Percentiles rank a stretch among this genome's conserved stretches.
Evolutionary conservation across 2,888 invertebrate species (phyloP).

Genomic region (Lasioglossum calceatum): DNA sequence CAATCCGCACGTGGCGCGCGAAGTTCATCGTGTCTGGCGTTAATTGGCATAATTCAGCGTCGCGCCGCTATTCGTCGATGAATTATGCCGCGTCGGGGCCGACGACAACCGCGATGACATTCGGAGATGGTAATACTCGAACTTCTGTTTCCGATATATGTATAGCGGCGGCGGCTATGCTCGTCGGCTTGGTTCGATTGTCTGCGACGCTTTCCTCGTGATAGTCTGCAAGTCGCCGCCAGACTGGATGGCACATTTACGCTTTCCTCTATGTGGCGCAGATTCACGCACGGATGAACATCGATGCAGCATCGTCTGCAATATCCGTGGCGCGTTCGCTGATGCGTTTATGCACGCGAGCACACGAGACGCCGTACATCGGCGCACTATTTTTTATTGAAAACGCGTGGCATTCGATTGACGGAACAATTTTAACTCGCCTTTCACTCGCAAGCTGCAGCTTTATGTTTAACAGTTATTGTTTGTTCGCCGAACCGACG

Average conservation of each 20-base stretch:
- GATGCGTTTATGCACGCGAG: neutral
- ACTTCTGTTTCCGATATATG: constrained; percentile 49
- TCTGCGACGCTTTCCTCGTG: constrained; percentile 22
- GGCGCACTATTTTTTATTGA: neutral
- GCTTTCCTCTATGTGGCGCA: constrained; percentile 24
- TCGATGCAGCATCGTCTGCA: constrained; percentile 28
- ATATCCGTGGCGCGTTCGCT: constrained; percentile 8
- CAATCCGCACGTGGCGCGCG: constrained; percentile 37
- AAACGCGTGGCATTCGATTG: neutral
- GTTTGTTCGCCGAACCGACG: too few relatives aligned
- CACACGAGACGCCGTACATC: neutral
- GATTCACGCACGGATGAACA: constrained; percentile 32
- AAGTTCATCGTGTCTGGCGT: constrained; percentile 65
- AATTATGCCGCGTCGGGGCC: constrained; percentile 54
- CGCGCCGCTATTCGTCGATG: constrained; percentile 53
- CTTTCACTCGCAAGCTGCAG: neutral
- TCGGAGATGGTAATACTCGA: constrained; percentile 27
- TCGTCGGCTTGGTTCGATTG: constrained; percentile 28
- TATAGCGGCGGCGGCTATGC: neutral
- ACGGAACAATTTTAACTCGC: neutral
- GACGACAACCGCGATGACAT: constrained; percentile 34
- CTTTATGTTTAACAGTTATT: neutral
- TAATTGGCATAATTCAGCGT: constrained; percentile 66
- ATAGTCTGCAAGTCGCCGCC: constrained; percentile 17
- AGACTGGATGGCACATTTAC: constrained; percentile 40